Evolutionary conservation across 2,888 invertebrate species (phyloP).

Genomic region (Perizoma affinitatum): DNA sequence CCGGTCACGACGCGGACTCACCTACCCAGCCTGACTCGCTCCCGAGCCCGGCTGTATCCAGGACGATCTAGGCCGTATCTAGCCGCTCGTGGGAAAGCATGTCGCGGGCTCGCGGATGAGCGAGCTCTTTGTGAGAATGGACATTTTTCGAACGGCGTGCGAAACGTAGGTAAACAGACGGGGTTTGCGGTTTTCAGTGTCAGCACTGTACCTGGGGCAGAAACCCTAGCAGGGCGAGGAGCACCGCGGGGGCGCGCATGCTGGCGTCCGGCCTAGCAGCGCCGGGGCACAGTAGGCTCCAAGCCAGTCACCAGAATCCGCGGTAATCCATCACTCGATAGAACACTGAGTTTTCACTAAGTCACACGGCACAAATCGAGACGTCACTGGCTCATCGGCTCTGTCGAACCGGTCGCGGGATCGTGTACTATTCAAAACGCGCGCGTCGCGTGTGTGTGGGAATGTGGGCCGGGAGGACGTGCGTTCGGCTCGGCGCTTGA

Average conservation of each 20-base stretch:
- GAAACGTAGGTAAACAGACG: constrained; percentile 64
- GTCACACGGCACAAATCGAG: constrained; percentile 81
- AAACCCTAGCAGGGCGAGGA: constrained; percentile 83
- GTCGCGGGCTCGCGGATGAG: constrained; percentile 58
- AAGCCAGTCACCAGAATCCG: constrained; percentile 73
- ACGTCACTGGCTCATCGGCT: constrained; percentile 80
- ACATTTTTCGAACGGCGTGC: constrained; percentile 51
- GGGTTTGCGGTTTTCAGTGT: constrained; percentile 70
- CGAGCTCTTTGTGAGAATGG: constrained; percentile 54
- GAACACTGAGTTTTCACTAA: constrained; percentile 81
- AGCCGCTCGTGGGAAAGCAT: constrained; percentile 77
- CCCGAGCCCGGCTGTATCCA: constrained; percentile 67
- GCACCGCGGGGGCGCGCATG: constrained; percentile 83
- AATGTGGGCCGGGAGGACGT: constrained; percentile 66
- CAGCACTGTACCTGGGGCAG: constrained; percentile 79
- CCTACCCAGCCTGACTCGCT: constrained; percentile 63
- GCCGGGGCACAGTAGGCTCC: constrained; percentile 78
- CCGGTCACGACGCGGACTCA: constrained; percentile 78
- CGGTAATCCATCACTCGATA: constrained; percentile 82
- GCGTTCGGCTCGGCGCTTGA: constrained; percentile 75
- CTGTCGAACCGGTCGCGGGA: constrained; percentile 76
- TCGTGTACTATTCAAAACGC: constrained; percentile 81
- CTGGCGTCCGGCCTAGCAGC: constrained; percentile 80
- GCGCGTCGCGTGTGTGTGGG: constrained; percentile 76
- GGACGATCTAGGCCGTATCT: constrained; percentile 60